Conservation (phyloP, 2,888 invertebrate genomes). For the Axea sp. region DNA sequence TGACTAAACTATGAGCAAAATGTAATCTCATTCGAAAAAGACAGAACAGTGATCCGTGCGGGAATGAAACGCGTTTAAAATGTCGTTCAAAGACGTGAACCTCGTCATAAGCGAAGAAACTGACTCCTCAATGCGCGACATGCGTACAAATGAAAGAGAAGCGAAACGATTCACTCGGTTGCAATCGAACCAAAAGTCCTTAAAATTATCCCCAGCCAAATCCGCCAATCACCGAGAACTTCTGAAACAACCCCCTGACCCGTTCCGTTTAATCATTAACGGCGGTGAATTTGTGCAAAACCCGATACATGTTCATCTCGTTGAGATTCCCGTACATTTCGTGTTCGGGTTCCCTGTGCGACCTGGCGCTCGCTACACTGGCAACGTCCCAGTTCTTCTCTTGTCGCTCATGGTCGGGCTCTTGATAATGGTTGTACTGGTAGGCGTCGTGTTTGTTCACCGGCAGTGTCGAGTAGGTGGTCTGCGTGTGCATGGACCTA, state of each 20-base stretch:
- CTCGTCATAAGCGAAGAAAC: no score
- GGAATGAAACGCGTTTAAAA: no score
- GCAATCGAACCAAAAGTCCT: constrained; percentile 7
- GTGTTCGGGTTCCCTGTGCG: constrained; percentile 47
- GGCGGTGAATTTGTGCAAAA: constrained; percentile 53
- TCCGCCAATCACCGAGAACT: constrained; percentile 25
- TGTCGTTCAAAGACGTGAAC: no score
- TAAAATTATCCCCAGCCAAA: constrained; percentile 56
- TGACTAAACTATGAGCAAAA: no score
- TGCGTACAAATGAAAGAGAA: no score
- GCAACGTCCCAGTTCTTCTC: constrained; percentile 53
- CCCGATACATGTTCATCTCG: constrained; percentile 57
- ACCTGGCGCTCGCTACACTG: constrained; percentile 46
- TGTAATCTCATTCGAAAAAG: no score
- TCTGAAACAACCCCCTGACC: background rate
- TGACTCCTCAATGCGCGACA: no score
- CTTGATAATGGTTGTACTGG: constrained; percentile 73
- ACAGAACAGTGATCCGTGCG: no score
- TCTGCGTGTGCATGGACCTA: constrained; percentile 55
- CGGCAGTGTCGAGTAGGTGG: constrained; percentile 75
- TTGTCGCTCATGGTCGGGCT: constrained; percentile 61
- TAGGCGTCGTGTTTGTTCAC: constrained; percentile 73
- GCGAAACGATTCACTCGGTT: no score
- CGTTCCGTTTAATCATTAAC: constrained; percentile 36
- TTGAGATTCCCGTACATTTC: constrained; percentile 59